Evolutionary conservation across 1,140 invertebrate species (phyloP).

Genomic region (Patella vulgata): DNA sequence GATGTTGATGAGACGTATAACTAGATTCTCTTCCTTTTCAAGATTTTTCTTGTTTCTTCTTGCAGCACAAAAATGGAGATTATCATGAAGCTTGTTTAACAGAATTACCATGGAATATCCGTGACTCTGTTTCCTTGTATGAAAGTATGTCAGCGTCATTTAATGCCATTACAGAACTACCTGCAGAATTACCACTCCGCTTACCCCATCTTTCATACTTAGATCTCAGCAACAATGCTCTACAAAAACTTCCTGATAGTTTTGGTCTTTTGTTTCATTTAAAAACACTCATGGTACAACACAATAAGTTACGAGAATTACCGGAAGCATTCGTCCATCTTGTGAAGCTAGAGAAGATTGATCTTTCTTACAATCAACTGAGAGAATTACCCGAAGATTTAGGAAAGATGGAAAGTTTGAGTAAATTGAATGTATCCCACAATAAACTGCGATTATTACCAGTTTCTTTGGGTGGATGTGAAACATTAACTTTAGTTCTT

Average conservation of each 20-base stretch:
- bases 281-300: slow-evolving; percentile 49
- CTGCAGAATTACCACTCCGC: slow-evolving; percentile 60
- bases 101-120: slow-evolving; percentile 57
- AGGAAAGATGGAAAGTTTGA: slow-evolving; percentile 57
- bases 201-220: slow-evolving; percentile 63
- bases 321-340: slow-evolving; percentile 57
- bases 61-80: slow-evolving; percentile 58
- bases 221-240: slow-evolving; percentile 63
- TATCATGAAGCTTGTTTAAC: slow-evolving; percentile 45
- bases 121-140: slow-evolving; percentile 57
- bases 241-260: slow-evolving; percentile 58
- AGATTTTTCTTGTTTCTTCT: too few relatives aligned
- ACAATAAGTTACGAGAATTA: slow-evolving; percentile 54
- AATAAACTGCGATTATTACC: slow-evolving; percentile 63
- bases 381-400: slow-evolving; percentile 56
- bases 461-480: slow-evolving; percentile 52
- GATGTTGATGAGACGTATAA: too few relatives aligned
- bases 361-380: slow-evolving; percentile 64
- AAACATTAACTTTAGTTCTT: slow-evolving; percentile 52
- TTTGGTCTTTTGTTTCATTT: slow-evolving; percentile 66
- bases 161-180: slow-evolving; percentile 58
- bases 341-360: slow-evolving; percentile 61
- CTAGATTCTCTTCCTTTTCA: too few relatives aligned
- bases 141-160: slow-evolving; percentile 60
- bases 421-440: slow-evolving; percentile 60